A percentile compares a stretch with the other conserved stretches of the same genome.
These are phyloP conservation scores for Vanessa tameamea DNA, from an alignment of 1,140 invertebrate genomes.

Conservation along the genomic window DNA sequence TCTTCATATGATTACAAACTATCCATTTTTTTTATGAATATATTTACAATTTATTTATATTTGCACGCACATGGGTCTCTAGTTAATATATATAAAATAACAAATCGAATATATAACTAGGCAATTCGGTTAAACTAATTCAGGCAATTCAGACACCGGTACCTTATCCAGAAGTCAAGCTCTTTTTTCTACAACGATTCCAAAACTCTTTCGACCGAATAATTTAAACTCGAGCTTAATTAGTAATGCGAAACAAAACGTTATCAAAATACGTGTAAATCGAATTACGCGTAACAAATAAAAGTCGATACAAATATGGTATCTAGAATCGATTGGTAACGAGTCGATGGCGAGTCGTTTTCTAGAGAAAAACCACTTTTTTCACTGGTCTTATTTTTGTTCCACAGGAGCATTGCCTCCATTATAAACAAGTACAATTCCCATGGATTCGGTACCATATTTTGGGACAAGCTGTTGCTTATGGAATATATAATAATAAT, in stretches of 20 bases:
- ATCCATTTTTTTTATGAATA: background rate
- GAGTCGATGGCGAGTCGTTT: conserved; percentile 59
- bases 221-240: conserved; percentile 5
- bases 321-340: conserved; percentile 58
- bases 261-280: conserved; percentile 27
- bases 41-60: background rate
- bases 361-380: conserved; percentile 60
- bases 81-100: no score
- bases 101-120: background rate
- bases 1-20: background rate
- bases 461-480: conserved; percentile 31
- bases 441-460: conserved; percentile 44
- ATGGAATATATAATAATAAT: background rate
- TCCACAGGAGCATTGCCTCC: conserved; percentile 65
- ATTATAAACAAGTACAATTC: conserved; percentile 53
- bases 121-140: background rate
- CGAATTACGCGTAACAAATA: conserved; percentile 32
- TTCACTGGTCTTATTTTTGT: conserved; percentile 60
- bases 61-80: no score
- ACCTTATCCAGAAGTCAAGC: conserved; percentile 5
- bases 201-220: background rate
- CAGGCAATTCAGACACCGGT: background rate
- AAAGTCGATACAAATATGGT: conserved; percentile 46
- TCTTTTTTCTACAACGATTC: background rate
- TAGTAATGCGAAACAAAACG: conserved; percentile 15